Base-by-base conservation (phyloP, 2,888 invertebrate genomes). In the Thumatha senex region DNA sequence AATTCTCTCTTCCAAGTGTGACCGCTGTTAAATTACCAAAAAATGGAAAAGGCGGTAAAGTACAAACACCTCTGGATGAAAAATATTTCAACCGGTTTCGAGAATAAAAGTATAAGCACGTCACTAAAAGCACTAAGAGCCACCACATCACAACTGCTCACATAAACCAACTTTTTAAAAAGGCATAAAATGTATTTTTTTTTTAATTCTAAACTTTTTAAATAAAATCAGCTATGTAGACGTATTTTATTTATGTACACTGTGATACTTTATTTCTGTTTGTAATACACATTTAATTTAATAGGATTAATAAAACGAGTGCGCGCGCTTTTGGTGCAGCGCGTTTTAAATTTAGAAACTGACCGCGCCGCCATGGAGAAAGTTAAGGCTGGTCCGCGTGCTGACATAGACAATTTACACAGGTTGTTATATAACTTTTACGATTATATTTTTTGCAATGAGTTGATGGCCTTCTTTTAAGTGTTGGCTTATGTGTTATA, bases 1-100 rank as follows among this genome's bases (percentile, higher is more conserved):
- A 82, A 63, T 83, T 84, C 59, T 82, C 81, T 58, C 70, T 66
- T 41, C 81, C 80, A 29, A 82, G 68, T 40, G 83, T 81, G 63
- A 80, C 78, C 64, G 79, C 76, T 64, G 79, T 77, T 74, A 86
- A 60, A 67, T 84, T 84, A 39, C 85, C 86, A 40, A 86, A 59
- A 52, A 86, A 74, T 39, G 83, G 83, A 31, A 75, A 58, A 2
- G 84, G 80, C 46, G 77, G 75, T 30, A 78, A 51, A 24, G 80
- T 83, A 51, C 61, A 58, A 11, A 83, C 82, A 7, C 84, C 82
- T 38, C 59, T 60, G 36, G 73, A 72, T n/a, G 81, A 78, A 56
- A 83, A 83, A 57, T 79, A 83, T 45, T 63, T 65, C 48, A 83
- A 67, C 45, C 75, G 74, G 51, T 70, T 65, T 36, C 70, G 63